Evolutionary conservation across 2,113 vertebrate species (phyloP).

Genomic region (Urocitellus parryii): DNA sequence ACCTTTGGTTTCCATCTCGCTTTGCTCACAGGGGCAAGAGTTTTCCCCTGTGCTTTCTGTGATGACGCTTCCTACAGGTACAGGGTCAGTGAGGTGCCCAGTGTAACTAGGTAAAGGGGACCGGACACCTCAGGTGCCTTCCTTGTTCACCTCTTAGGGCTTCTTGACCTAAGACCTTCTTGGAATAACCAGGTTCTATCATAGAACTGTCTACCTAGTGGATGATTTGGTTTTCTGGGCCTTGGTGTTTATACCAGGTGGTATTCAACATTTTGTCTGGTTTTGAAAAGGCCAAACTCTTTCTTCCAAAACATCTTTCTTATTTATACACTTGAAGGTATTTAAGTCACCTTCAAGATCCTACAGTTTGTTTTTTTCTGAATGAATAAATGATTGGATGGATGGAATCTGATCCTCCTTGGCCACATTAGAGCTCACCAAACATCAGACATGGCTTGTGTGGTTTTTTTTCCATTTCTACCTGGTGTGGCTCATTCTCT

Average conservation of each 20-base stretch:
- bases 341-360: background rate
- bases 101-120: too few relatives aligned
- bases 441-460: background rate
- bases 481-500: fast-evolving
- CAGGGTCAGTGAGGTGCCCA: fast-evolving
- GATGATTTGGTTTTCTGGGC: background rate
- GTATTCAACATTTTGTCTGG: background rate
- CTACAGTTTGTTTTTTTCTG: background rate
- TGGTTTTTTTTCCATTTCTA: fast-evolving
- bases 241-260: background rate
- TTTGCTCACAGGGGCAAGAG: too few relatives aligned
- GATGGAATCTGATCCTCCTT: background rate
- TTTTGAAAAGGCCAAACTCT: background rate
- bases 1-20: background rate
- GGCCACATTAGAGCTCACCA: fast-evolving
- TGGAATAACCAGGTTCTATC: background rate
- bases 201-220: background rate
- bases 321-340: background rate
- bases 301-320: background rate
- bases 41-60: too few relatives aligned
- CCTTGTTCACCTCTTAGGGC: background rate
- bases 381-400: background rate
- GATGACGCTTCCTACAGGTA: background rate
- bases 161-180: background rate
- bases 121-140: background rate